These are phyloP conservation scores for Sinella curviseta DNA, from an alignment of 1,140 invertebrate species.

Conservation along the genomic window DNA sequence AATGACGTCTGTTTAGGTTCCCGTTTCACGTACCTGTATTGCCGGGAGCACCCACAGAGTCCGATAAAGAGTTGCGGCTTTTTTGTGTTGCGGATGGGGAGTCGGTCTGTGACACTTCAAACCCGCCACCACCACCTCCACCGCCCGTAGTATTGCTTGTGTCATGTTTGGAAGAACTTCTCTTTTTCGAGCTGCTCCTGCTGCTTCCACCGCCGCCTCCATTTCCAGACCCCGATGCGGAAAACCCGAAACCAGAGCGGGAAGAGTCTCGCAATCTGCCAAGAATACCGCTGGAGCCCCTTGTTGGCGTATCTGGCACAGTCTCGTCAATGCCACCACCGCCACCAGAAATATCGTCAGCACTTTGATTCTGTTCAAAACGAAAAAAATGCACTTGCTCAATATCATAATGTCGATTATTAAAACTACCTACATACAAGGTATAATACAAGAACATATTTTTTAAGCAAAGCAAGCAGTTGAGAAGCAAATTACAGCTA, in stretches of 20 bases:
- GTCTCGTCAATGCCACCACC: neutral
- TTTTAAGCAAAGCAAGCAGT: too few species aligned
- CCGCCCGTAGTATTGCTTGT: neutral
- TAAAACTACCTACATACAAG: neutral
- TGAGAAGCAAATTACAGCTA: too few species aligned
- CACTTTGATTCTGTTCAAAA: neutral
- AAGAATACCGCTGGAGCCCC: neutral
- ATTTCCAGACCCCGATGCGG: neutral
- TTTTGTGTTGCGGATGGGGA: neutral
- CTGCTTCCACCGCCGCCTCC: neutral
- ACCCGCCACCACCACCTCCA: neutral
- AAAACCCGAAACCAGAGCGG: neutral
- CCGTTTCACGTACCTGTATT: slow-evolving; percentile 3
- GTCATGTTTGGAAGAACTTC: slow-evolving; percentile 4
- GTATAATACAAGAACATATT: too few species aligned
- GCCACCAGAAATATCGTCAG: neutral
- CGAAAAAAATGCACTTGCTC: neutral
- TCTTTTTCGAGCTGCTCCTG: neutral
- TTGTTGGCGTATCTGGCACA: neutral
- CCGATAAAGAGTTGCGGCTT: slow-evolving; percentile 5
- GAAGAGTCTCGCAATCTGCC: slow-evolving; percentile 1
- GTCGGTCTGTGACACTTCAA: slow-evolving; percentile 1
- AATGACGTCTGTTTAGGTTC: neutral
- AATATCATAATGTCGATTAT: neutral
- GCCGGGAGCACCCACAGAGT: neutral